Conservation (phyloP, 2,113 vertebrate species). For the Thamnaconus septentrionalis region DNA sequence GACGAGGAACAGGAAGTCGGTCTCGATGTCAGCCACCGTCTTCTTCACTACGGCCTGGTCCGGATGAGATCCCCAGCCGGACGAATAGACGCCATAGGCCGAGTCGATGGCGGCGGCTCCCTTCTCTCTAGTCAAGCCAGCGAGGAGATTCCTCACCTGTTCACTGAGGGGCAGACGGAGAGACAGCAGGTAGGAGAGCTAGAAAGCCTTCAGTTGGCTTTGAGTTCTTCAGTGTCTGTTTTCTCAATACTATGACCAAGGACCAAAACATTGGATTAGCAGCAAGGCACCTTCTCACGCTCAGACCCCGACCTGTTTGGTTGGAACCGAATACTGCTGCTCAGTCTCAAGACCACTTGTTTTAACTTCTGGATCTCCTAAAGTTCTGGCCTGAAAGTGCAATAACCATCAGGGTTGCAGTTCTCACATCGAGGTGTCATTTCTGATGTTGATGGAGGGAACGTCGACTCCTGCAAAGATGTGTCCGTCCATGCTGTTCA, state of each 20-base stretch:
- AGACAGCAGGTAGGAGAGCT: neutral
- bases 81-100: constrained; percentile 71
- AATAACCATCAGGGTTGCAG: neutral
- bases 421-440: constrained; percentile 46
- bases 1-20: constrained; percentile 83
- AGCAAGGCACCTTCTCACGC: too few relatives aligned
- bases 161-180: constrained; percentile 44
- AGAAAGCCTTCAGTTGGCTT: too few relatives aligned
- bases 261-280: too few relatives aligned
- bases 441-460: constrained; percentile 72
- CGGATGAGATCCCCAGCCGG: constrained; percentile 63
- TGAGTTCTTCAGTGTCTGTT: too few relatives aligned
- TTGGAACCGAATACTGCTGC: too few relatives aligned
- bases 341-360: too few relatives aligned
- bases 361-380: too few relatives aligned
- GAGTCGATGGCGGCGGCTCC: constrained; percentile 47
- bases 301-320: too few relatives aligned
- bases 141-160: constrained; percentile 72
- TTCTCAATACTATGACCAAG: too few relatives aligned
- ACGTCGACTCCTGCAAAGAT: constrained; percentile 77
- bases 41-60: constrained; percentile 73
- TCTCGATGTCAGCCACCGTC: constrained; percentile 79
- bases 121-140: constrained; percentile 70
- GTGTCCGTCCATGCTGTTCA: constrained; percentile 85
- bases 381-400: too few relatives aligned